Evolutionary conservation across 2,113 vertebrate species (phyloP).

Genomic region (Xiphorhynchus elegans): DNA sequence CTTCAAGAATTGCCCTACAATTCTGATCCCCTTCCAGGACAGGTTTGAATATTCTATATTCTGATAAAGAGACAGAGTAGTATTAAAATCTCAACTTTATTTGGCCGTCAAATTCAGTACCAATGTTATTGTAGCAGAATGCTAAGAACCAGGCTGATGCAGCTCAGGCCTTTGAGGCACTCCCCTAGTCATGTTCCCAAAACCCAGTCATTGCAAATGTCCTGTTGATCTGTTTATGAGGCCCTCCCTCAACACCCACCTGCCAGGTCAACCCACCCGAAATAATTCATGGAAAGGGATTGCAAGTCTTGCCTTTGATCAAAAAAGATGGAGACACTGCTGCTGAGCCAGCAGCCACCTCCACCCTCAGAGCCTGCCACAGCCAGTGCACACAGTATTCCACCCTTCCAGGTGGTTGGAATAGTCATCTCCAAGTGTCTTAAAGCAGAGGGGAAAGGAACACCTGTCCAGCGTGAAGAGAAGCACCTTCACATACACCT

Average conservation of each 20-base stretch:
- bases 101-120: constrained; percentile 90
- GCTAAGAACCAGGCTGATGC: constrained; percentile 67
- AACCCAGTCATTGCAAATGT: constrained; percentile 5
- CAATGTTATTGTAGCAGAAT: constrained; percentile 84
- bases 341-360: neutral
- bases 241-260: constrained; percentile 15
- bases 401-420: neutral
- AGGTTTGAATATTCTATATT: neutral
- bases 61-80: neutral
- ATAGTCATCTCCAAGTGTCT: neutral
- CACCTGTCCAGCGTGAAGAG: neutral
- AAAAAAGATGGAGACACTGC: neutral
- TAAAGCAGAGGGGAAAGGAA: constrained; percentile 8
- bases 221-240: neutral
- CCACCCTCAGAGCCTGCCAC: neutral
- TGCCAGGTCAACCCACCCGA: constrained; percentile 1
- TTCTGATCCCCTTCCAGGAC: neutral
- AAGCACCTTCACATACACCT: neutral
- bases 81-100: constrained; percentile 89
- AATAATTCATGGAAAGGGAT: neutral
- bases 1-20: neutral
- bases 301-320: constrained; percentile 29
- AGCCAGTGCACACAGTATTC: constrained; percentile 34
- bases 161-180: constrained; percentile 4
- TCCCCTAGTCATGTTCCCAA: constrained; percentile 22